Percentiles rank a stretch among this genome's conserved stretches.
phyloP scores from a whole-genome alignment of 2,888 invertebrate species.

The Mythimna lalbum region DNA sequence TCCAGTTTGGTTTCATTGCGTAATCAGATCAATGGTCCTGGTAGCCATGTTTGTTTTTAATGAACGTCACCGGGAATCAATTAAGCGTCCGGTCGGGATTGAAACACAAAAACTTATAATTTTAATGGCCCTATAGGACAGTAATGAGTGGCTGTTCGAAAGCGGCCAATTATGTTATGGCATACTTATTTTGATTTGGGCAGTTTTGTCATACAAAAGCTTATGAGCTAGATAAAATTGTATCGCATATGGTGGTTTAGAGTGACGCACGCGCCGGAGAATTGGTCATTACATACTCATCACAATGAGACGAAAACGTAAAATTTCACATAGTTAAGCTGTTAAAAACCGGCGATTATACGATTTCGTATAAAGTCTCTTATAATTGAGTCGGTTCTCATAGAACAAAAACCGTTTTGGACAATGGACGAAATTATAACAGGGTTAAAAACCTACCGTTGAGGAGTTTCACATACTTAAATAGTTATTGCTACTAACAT shows the following conservation, averaged over 20 bases:
- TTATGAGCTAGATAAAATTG: slow-evolving; percentile 19
- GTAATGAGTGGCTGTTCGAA: slow-evolving; percentile 74
- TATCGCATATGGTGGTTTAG: no score
- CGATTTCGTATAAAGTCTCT: slow-evolving; percentile 82
- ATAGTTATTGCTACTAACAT: slow-evolving; percentile 85
- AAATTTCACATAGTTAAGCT: slow-evolving; percentile 89
- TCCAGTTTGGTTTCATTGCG: slow-evolving; percentile 88
- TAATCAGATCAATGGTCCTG: slow-evolving; percentile 89
- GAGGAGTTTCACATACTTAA: slow-evolving; percentile 88
- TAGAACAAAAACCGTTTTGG: slow-evolving; percentile 87
- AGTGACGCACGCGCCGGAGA: slow-evolving; percentile 53
- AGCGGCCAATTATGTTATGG: slow-evolving; percentile 60
- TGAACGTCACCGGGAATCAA: slow-evolving; percentile 81
- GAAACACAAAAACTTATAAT: slow-evolving; percentile 75
- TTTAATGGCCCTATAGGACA: slow-evolving; percentile 73
- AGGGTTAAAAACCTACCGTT: slow-evolving; percentile 83
- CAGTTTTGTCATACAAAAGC: slow-evolving; percentile 52
- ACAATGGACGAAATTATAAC: slow-evolving; percentile 90
- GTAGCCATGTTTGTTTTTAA: slow-evolving; percentile 78
- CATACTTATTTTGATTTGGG: slow-evolving; percentile 36
- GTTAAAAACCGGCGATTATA: slow-evolving; percentile 89
- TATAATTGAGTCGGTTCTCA: slow-evolving; percentile 90
- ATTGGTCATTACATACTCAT: slow-evolving; percentile 75
- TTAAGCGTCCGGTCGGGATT: slow-evolving; percentile 80
- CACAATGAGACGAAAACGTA: slow-evolving; percentile 86